These are phyloP conservation scores for Macrochelys suwanniensis DNA, from an alignment of 2,797 vertebrate species.

Conservation along the genomic window DNA sequence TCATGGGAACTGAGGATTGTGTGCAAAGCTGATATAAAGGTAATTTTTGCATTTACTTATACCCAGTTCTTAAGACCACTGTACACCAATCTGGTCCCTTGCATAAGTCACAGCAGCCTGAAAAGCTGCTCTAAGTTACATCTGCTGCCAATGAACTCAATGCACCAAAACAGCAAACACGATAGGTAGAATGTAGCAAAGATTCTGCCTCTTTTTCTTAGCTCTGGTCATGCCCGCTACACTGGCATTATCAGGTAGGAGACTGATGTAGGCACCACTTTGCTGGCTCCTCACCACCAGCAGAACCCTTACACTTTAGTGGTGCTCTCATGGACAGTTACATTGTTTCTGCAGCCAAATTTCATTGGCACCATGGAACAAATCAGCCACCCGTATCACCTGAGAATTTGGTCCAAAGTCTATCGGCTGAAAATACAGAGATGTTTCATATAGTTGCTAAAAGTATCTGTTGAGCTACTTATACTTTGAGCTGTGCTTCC, in stretches of 20 bases:
- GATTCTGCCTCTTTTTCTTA: not conserved
- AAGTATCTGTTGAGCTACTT: not conserved
- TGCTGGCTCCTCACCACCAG: not conserved
- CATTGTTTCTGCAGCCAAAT: not conserved
- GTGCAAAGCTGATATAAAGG: not conserved
- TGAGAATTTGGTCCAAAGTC: not conserved
- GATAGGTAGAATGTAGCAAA: not conserved
- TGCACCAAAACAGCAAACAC: not conserved
- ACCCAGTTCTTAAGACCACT: not conserved
- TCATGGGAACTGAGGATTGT: not conserved
- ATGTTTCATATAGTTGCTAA: not conserved
- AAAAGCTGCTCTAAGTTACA: not conserved
- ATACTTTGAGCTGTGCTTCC: not conserved
- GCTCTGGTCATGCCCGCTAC: not conserved
- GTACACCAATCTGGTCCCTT: fast-evolving
- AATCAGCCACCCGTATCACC: not conserved
- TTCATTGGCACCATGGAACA: not conserved
- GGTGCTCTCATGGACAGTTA: not conserved
- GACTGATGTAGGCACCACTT: not conserved
- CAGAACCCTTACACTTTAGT: not conserved
- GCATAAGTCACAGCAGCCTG: fast-evolving
- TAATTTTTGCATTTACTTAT: not conserved
- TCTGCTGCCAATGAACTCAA: not conserved
- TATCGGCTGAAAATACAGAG: not conserved
- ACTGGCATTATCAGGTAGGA: not conserved